Base-by-base conservation (phyloP, 2,888 invertebrate species). In the Ecliptopera silaceata region DNA sequence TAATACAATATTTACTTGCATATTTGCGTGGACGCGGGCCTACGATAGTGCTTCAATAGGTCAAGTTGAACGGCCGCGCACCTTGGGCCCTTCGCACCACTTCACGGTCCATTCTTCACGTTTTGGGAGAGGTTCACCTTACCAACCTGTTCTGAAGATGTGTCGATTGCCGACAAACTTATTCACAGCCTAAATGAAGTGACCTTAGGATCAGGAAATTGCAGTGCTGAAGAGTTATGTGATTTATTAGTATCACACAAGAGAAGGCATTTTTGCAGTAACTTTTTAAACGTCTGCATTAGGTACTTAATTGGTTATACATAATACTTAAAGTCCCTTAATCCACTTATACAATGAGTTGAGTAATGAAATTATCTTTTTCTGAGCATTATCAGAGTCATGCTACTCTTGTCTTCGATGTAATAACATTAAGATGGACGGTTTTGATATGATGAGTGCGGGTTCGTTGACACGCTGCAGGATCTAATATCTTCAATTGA, bases 1-100 rank as follows among this genome's bases (percentile, higher is more conserved):
- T 50, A 50, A 43, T 10, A 48, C 26, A 42, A 41, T 50, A 29
- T 18, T 46, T 22, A 26, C 41, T 41, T 45, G 26, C 17, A 15
- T 45, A 13, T 45, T 48, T 50, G 52, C 1, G 45, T 56, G 59
- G 59, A 58, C 63, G 57, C 61, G 39, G 49, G 18, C 55, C 65
- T 63, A 65, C 59, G 64, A 64, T 63, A 66, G 49, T 43, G 51
- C 47, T 52, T 49, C 63, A 63, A 64, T 64, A 63, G 66, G 66
- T 66, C 66, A 66, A 66, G 66, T 66, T 66, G 61, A 66, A 49
- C 65, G 36, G 42, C 57, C 11, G 10, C 17, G 22, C 6, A 48
- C 54, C 47, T 54, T 54, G 46, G 47, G 46, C 54, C 54, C 51
- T 51, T 51, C 51, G 42, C 42, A 42, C 22, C 22, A 26, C 42